Conservation (phyloP, 2,113 vertebrate species). For the Albula glossodonta region DNA sequence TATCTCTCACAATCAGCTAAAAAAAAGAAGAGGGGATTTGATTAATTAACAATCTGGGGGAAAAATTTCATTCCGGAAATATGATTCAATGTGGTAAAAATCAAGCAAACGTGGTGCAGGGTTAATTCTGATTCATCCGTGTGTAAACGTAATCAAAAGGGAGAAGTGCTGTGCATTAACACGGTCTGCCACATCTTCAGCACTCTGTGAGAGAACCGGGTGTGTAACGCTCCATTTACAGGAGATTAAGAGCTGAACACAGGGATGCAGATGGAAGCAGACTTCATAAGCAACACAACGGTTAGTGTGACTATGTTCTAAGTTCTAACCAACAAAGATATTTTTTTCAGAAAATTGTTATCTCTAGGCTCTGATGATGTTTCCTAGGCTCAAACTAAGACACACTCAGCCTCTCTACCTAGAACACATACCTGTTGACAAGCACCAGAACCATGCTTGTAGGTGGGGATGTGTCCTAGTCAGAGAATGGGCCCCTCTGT, state of each 20-base stretch:
- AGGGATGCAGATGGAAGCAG: not conserved
- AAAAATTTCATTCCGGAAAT: conserved; percentile 32
- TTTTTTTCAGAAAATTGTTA: too few relatives aligned
- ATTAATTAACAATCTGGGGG: conserved; percentile 63
- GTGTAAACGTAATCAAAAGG: conserved; percentile 55
- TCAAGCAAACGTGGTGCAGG: conserved; percentile 58
- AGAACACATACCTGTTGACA: too few relatives aligned
- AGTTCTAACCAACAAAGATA: not conserved
- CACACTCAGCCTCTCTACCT: not conserved
- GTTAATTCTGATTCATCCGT: conserved; percentile 64
- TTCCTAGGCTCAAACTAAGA: not conserved
- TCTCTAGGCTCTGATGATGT: too few relatives aligned
- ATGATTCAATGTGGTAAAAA: conserved; percentile 50
- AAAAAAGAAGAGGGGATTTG: conserved; percentile 55
- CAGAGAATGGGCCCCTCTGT: not conserved
- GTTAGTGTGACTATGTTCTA: not conserved
- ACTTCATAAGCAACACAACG: too few relatives aligned
- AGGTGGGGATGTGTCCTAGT: too few relatives aligned
- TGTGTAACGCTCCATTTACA: not conserved
- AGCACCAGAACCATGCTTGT: too few relatives aligned
- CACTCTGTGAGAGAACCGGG: not conserved
- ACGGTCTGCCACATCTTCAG: conserved; percentile 53
- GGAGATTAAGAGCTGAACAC: not conserved
- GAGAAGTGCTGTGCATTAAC: conserved; percentile 55
- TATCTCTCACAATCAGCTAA: conserved; percentile 72